Conservation (phyloP, 2,113 vertebrate genomes). For the Paracanthobrama guichenoti region DNA sequence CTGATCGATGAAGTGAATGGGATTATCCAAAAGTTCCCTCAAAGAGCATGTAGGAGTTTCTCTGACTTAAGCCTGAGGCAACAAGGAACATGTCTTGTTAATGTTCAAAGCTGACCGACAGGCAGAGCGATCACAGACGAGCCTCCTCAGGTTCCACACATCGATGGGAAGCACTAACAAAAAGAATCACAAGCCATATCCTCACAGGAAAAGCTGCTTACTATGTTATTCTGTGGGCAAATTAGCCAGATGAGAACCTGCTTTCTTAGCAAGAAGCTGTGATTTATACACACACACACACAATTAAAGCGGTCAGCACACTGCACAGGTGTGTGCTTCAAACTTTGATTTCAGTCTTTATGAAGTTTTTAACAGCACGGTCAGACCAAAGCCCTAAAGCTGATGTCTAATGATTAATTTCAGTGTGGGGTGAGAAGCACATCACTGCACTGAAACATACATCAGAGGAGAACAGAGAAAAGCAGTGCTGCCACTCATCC, state of each 20-base stretch:
- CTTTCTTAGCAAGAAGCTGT: constrained; percentile 22
- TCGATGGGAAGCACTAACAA: not conserved
- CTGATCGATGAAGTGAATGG: not conserved
- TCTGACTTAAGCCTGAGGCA: constrained; percentile 21
- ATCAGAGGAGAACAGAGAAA: constrained; percentile 20
- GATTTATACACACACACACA: not conserved
- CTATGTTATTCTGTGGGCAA: not conserved
- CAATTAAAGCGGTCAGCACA: not conserved
- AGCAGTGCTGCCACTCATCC: not conserved
- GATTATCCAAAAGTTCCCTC: constrained; percentile 11
- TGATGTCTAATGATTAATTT: constrained; percentile 31
- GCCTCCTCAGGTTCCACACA: not conserved
- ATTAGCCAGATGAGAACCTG: not conserved
- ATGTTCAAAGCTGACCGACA: constrained; percentile 29
- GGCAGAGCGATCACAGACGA: constrained; percentile 19
- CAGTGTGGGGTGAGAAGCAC: constrained; percentile 33
- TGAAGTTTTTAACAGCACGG: constrained; percentile 43
- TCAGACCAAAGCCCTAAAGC: not conserved
- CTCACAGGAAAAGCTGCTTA: constrained; percentile 3
- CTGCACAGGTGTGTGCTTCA: not conserved
- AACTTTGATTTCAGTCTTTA: constrained; percentile 40
- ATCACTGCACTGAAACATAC: constrained; percentile 7
- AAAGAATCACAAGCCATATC: not conserved
- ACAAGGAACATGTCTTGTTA: constrained; percentile 4
- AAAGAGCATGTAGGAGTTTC: constrained; percentile 35